Base-by-base conservation (phyloP, 2,113 vertebrate genomes). In the Ploceus nigricollis region DNA sequence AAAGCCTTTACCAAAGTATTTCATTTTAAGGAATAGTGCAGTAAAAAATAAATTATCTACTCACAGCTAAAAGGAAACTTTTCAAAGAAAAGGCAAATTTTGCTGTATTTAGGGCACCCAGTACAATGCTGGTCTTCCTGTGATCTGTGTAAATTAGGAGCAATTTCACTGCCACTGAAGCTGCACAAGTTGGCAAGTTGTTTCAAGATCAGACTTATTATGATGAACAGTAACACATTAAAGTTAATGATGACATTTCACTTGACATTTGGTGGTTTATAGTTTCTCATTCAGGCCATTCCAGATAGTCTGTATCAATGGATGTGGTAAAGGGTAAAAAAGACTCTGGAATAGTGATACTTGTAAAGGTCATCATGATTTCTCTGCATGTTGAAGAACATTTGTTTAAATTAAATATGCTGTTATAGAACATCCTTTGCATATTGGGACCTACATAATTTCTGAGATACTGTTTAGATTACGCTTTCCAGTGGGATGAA, bases 161-260 rank as follows among this genome's bases (percentile, higher is more conserved):
- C 76, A 73, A 53, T 57, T 94, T 79, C 84, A 60, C 9, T 81
- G 45, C 18, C 39, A 27, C 21, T 72, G 47, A 70, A 83, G 27
- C 70, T 83, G 39, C 24, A 25, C 22, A 80, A 72, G 37, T 89
- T 90, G 94, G 42, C 81, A 57, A 50, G 65, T 93, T 95, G 44
- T 91, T 94, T 92, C 91, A 95, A 63, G 37, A 64, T 92, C 82
- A 78, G 87, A 80, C n/a, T 83, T 87, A 86, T 82, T 50, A 89
- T 86, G 82, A 79, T 68, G 82, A 91, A 70, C 28, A 93, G 72
- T 68, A 94, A 75, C 27, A 84, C 61, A 89, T 87, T 75, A 96
- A 96, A 93, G 78, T 69, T 92, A 96, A 93, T 89, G 75, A 93
- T 87, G 71, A 94, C 92, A 97, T 97, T 96, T 96, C 85, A 53